These are phyloP conservation scores for Synaphobranchus kaupii DNA, from an alignment of 2,797 vertebrate species.

Conservation along the genomic window DNA sequence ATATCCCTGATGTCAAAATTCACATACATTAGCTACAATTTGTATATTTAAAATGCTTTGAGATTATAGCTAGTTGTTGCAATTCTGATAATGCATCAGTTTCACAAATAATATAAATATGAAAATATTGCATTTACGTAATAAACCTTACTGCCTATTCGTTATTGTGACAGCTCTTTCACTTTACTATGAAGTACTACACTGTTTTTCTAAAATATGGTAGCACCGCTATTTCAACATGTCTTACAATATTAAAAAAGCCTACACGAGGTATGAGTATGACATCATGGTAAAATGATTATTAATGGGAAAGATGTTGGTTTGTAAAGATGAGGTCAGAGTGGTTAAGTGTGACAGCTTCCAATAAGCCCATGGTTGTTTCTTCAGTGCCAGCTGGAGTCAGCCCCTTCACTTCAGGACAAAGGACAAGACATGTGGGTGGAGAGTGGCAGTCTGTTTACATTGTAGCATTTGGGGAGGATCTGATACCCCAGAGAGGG, in stretches of 20 bases:
- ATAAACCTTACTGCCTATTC: background rate
- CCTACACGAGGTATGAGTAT: background rate
- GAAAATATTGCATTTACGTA: background rate
- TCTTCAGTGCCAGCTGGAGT: slow-evolving; percentile 68
- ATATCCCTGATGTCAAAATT: background rate
- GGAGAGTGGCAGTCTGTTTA: slow-evolving; percentile 25
- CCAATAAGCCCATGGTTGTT: slow-evolving; percentile 42
- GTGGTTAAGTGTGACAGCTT: slow-evolving; percentile 24
- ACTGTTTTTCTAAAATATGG: background rate
- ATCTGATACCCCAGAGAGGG: slow-evolving; percentile 15
- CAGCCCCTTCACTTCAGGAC: slow-evolving; percentile 58
- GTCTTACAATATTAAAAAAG: background rate
- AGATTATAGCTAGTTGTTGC: background rate
- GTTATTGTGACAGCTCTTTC: background rate
- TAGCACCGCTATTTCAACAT: background rate
- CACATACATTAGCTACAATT: background rate
- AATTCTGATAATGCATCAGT: background rate
- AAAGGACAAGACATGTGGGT: slow-evolving; percentile 54
- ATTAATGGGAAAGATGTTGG: background rate
- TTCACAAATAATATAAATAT: background rate
- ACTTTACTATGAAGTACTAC: background rate
- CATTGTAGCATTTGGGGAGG: background rate
- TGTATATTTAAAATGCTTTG: background rate
- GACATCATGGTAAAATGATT: background rate
- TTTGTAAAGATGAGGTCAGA: slow-evolving; percentile 6